These are phyloP conservation scores for Heliconius cydno DNA, from an alignment of 2,888 invertebrate species.

Conservation along the genomic window DNA sequence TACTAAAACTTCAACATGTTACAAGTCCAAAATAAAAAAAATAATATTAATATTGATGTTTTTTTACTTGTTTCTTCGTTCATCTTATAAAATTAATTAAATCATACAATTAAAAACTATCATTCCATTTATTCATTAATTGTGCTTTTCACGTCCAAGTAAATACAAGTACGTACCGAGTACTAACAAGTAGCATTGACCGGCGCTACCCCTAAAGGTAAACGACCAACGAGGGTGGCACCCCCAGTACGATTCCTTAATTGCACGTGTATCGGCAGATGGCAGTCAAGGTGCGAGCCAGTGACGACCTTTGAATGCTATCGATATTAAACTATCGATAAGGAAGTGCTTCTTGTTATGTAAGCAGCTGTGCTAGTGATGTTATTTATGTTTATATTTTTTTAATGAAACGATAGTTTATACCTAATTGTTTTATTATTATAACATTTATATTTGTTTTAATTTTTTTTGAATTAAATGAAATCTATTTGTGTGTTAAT, in stretches of 20 bases:
- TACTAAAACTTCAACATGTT: too few relatives aligned
- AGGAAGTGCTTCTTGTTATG: slow-evolving; percentile 37
- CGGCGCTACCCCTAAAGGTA: slow-evolving; percentile 75
- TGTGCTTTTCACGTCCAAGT: slow-evolving; percentile 43
- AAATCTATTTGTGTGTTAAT: neutral
- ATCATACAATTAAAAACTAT: slow-evolving; percentile 2
- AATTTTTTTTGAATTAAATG: neutral
- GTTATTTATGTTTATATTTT: slow-evolving; percentile 17
- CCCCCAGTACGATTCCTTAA: slow-evolving; percentile 74
- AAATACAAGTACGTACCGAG: slow-evolving; percentile 48
- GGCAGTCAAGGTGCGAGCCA: slow-evolving; percentile 80
- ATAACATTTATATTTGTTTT: neutral
- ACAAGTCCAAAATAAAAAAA: too few relatives aligned
- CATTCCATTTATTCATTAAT: slow-evolving; percentile 20
- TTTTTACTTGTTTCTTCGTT: neutral
- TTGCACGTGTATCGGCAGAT: slow-evolving; percentile 81
- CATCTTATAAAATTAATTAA: neutral
- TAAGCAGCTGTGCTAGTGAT: slow-evolving; percentile 37
- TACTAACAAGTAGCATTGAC: slow-evolving; percentile 67
- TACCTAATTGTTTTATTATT: neutral
- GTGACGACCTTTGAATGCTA: slow-evolving; percentile 68
- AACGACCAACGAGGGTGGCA: slow-evolving; percentile 81
- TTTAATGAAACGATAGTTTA: neutral
- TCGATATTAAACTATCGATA: slow-evolving; percentile 61
- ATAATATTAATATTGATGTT: neutral